These are phyloP conservation scores for Caenorhabditis sp. DNA, from an alignment of 2,888 invertebrate genomes.

Conservation along the genomic window DNA sequence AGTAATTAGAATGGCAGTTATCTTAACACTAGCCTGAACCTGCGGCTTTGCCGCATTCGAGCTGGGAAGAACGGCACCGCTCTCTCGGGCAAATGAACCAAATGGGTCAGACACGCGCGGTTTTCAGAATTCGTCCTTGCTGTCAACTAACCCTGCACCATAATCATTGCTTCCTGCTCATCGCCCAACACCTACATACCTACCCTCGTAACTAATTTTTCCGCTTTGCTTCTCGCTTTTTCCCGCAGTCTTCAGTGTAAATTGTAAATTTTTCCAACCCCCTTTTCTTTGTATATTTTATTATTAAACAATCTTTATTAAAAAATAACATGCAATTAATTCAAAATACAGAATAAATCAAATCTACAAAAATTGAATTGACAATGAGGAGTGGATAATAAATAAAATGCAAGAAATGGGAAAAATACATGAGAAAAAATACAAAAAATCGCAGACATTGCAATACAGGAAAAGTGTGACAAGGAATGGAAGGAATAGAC, in stretches of 20 bases:
- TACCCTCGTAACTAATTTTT: conserved; percentile 1
- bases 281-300: background rate
- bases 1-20: too few species aligned
- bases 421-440: background rate
- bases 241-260: too few species aligned
- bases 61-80: too few species aligned
- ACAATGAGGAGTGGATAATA: background rate
- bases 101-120: too few species aligned
- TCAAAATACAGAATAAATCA: background rate
- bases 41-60: too few species aligned
- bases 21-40: too few species aligned
- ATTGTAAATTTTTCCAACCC: background rate
- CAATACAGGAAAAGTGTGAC: background rate
- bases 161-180: conserved; percentile 38
- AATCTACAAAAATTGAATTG: background rate
- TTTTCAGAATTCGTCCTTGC: conserved; percentile 80
- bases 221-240: conserved; percentile 8
- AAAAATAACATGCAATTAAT: too few species aligned
- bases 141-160: conserved; percentile 74
- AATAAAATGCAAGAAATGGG: background rate
- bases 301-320: background rate
- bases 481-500: background rate
- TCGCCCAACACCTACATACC: conserved; percentile 33
- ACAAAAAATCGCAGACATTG: conserved; percentile 32
- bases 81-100: too few species aligned